Percentiles rank a stretch among this genome's conserved stretches.
Evolutionary conservation across 2,113 vertebrate genomes (phyloP).

Genomic region (Ciconia stormi): DNA sequence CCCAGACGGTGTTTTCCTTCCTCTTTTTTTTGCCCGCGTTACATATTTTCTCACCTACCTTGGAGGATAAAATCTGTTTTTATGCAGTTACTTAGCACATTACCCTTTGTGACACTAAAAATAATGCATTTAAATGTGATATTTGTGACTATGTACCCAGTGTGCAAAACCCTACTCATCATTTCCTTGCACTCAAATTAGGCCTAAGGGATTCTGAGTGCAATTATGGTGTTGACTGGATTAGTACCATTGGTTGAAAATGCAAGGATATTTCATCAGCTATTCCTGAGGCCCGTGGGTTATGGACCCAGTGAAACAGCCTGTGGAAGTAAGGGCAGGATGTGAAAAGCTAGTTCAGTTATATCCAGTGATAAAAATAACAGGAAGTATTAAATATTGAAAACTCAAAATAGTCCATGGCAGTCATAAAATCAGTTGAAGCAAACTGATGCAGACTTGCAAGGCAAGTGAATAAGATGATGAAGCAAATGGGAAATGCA

Average conservation of each 20-base stretch:
- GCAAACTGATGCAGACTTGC: neutral
- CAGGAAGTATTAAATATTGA: neutral
- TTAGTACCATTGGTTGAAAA: neutral
- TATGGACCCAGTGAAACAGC: neutral
- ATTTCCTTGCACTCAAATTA: neutral
- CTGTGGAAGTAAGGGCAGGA: neutral
- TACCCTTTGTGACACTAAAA: conserved; percentile 1
- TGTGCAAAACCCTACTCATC: neutral
- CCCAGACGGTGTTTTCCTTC: neutral
- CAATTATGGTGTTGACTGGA: neutral
- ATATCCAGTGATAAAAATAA: neutral
- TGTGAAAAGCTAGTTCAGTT: neutral
- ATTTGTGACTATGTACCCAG: conserved; percentile 16
- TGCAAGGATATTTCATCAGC: neutral
- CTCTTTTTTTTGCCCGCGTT: neutral
- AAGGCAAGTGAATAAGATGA: neutral
- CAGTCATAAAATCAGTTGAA: neutral
- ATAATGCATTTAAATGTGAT: conserved; percentile 50
- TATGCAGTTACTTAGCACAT: neutral
- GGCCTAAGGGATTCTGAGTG: neutral
- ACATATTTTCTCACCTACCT: neutral
- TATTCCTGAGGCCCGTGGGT: neutral
- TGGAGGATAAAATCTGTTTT: neutral
- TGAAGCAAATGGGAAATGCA: neutral
- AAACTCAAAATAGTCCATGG: neutral